Base-by-base conservation (phyloP, 2,888 invertebrate genomes). In the Argynnis bischoffii region DNA sequence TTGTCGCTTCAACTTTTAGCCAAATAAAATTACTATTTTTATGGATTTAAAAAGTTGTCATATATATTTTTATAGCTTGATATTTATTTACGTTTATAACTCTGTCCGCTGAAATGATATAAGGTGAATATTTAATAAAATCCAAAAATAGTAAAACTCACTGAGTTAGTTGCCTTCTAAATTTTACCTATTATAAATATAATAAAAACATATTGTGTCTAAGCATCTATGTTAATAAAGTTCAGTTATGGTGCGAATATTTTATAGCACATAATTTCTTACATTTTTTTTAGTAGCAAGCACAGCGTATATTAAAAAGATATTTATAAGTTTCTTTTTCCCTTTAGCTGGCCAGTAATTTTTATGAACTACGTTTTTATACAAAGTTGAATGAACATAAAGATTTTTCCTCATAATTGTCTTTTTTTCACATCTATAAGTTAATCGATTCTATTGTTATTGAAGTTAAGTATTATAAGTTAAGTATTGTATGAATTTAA, bases 391-490 rank as follows among this genome's bases (percentile, higher is more conserved):
- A 77, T 80, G 77, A 80, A 83, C 82, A 81, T 82, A 76, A 74
- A 76, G 78, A 73, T 78, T 80, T 81, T 79, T 78, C 77, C 76
- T 76, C 72, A 80, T 83, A 81, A 84, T 83, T 82, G 74, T 75
- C 81, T 75, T 75, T 74, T 72, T 68, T 75, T 67, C 71, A 70
- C 66, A 59, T 56, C 59, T 63, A 53, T 72, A 59, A 71, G 66
- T 72, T 81, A 82, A 82, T 82, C 80, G 76, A 77, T 55, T 77
- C 79, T 72, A 79, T 84, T 83, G 83, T 82, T 78, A 74, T 73
- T 74, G 70, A 65, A 71, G 76, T 81, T 83, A 26, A 21, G 21
- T 21, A 51, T 84, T n/a, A n/a, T n/a, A 65, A 71, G 76, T 81
- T 83, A 26, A 78, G 75, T 79, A 74, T 75, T 79, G 79, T 81